Base-by-base conservation (phyloP, 2,888 invertebrate genomes). In the Rhagophthalmus giganteus region DNA sequence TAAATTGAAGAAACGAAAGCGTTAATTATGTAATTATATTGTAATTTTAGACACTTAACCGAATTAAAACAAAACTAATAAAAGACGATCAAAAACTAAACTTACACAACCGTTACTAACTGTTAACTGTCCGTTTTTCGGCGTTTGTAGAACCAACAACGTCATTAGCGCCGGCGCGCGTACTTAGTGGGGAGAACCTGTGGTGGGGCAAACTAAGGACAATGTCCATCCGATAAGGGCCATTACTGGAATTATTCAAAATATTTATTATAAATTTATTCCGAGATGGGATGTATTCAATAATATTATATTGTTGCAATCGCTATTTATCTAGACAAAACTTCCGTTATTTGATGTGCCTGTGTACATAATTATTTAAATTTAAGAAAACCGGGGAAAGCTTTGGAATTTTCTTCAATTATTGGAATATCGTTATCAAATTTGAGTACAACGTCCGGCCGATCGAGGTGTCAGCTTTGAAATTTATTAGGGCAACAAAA, bases 101-200 rank as follows among this genome's bases (percentile, higher is more conserved):
- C 56, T 45, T 10, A 14, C 50, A 58, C 59, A 13, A 42, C 45
- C 44, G 42, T 34, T 45, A 52, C 42, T 49, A 55, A 55, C 60
- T 51, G 50, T 57, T 55, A 58, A 55, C 60, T 58, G 57, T 47
- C 42, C 45, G 52, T 57, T 58, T 60, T 60, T 60, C 38, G 57
- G 52, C 42, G 55, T 47, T 55, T 54, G 54, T 46, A 55, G 45
- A 53, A 38, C 54, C 46, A 54, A 39, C 50, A 52, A 55, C 48
- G 55, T 50, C 54, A 54, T 57, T 57, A 54, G 60, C 60, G 60
- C 60, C 60, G 60, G 60, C 60, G 60, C 60, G 53, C 49, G 34
- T 45, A 33, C 26, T 33, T 34, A 37, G 51, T 53, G 58, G 57
- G 57, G 50, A n/a, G 54, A 47, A 58, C 30, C 20, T 13, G 33